Percentiles rank a stretch among this genome's conserved stretches.
Conservation (phyloP, 1,140 invertebrate genomes). For the Cydia pomonella region DNA sequence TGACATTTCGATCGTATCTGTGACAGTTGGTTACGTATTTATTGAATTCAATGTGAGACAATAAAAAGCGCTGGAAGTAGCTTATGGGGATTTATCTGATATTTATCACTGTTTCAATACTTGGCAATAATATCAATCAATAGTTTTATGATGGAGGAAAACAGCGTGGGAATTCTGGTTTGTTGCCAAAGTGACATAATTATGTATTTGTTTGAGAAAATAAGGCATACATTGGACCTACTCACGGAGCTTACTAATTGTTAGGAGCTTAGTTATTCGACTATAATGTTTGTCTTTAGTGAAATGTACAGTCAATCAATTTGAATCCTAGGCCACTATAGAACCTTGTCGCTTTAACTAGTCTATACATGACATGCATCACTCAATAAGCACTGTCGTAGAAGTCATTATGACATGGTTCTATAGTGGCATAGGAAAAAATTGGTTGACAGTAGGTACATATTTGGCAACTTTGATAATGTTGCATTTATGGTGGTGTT, state of each 20-base stretch:
- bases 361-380: no score
- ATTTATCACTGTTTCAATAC: not conserved
- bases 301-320: no score
- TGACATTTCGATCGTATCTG: not conserved
- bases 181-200: not conserved
- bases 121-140: conserved; percentile 10
- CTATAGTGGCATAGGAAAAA: no score
- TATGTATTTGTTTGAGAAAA: not conserved
- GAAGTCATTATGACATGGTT: no score
- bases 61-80: conserved; percentile 4
- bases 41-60: conserved; percentile 5
- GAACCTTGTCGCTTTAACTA: no score
- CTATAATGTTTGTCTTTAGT: no score
- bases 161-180: not conserved
- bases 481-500: no score
- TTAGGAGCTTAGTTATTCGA: no score
- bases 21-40: conserved; percentile 7
- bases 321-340: no score
- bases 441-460: no score
- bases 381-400: no score
- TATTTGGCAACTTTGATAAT: no score
- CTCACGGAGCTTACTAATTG: not conserved
- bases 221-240: not conserved
- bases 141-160: not conserved
- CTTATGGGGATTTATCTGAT: not conserved